phyloP scores from a whole-genome alignment of 2,888 invertebrate genomes.

The Eustalomyia histrio region DNA sequence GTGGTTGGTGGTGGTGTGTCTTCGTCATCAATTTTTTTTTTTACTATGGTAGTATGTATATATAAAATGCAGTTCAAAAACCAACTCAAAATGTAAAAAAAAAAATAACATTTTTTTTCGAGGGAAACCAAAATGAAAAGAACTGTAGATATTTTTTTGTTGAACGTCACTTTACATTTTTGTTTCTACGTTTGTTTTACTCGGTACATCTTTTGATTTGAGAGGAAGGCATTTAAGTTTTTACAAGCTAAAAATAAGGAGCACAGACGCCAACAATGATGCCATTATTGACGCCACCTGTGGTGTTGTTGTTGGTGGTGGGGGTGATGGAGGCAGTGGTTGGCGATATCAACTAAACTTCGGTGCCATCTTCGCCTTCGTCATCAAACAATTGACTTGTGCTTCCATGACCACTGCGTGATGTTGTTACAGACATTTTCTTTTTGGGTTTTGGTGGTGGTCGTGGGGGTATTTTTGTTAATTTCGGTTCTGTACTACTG shows the following conservation, averaged over 20 bases:
- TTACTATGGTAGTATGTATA: background rate
- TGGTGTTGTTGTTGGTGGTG: background rate
- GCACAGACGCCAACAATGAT: slow-evolving; percentile 63
- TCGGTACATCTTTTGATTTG: slow-evolving; percentile 44
- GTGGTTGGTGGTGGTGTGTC: background rate
- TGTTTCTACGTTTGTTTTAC: slow-evolving; percentile 18
- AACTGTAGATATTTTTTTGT: slow-evolving; percentile 16
- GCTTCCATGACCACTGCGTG: slow-evolving; percentile 78
- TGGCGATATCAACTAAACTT: slow-evolving; percentile 83
- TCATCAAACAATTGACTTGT: slow-evolving; percentile 91
- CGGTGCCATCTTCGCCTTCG: slow-evolving; percentile 93
- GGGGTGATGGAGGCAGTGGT: slow-evolving; percentile 19
- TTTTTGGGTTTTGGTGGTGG: slow-evolving; percentile 92
- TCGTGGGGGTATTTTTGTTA: slow-evolving; percentile 88
- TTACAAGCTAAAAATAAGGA: slow-evolving; percentile 50
- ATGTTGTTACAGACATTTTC: slow-evolving; percentile 86
- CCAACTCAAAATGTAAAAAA: background rate
- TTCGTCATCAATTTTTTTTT: slow-evolving; percentile 1
- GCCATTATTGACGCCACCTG: slow-evolving; percentile 46
- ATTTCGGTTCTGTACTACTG: slow-evolving; percentile 73
- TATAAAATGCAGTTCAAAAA: background rate
- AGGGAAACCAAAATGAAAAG: background rate
- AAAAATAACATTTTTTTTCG: background rate
- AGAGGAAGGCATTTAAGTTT: slow-evolving; percentile 58
- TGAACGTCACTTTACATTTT: slow-evolving; percentile 15